Conservation (phyloP, 2,888 invertebrate species). For the Rhyacophila evoluta region DNA sequence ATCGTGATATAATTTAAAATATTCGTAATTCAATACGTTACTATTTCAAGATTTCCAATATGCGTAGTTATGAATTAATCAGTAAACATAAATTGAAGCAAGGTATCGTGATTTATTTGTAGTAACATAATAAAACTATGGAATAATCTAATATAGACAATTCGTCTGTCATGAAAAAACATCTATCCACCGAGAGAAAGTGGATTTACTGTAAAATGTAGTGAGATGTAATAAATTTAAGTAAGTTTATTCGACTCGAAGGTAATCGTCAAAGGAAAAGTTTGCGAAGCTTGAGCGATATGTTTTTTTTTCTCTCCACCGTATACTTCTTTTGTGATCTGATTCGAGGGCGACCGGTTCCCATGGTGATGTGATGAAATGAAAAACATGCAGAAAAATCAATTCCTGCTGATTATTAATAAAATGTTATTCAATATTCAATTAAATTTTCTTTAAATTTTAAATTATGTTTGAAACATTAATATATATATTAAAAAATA, state of each 20-base stretch:
- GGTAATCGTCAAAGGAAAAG: neutral
- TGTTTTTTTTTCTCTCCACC: neutral
- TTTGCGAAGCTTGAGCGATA: neutral
- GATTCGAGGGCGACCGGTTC: slow-evolving; percentile 10
- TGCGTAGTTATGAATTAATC: too few species aligned
- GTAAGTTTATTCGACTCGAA: neutral
- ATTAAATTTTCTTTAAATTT: too few species aligned
- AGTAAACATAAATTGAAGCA: too few species aligned
- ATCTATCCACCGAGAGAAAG: neutral
- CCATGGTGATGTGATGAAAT: neutral
- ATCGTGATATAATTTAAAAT: too few species aligned
- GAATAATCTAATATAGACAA: too few species aligned
- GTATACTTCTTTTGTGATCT: slow-evolving; percentile 25
- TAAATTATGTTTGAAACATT: too few species aligned
- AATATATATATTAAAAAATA: too few species aligned
- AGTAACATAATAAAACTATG: too few species aligned
- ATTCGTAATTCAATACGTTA: too few species aligned
- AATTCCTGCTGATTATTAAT: neutral
- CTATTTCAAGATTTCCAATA: too few species aligned
- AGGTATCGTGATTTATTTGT: too few species aligned
- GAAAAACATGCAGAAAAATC: neutral
- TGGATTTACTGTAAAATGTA: neutral
- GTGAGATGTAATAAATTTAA: neutral
- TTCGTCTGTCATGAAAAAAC: neutral
- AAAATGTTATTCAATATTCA: neutral